Conservation (phyloP, 2,113 vertebrate species). For the Leptocoma aspasia region DNA sequence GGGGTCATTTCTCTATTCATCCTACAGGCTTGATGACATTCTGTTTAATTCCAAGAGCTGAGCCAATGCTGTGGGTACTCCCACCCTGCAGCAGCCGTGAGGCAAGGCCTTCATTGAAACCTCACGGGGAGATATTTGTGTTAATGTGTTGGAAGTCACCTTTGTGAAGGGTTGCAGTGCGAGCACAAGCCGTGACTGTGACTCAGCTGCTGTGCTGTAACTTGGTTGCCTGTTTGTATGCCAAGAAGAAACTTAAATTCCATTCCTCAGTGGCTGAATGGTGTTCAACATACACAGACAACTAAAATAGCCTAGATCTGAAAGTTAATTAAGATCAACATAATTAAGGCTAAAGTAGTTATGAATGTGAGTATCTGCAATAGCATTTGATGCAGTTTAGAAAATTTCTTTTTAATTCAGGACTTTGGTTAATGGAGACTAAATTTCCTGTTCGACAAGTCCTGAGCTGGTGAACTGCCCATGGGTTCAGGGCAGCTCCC, state of each 20-base stretch:
- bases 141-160: accelerated
- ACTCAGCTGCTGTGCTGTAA: neutral
- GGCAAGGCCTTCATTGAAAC: neutral
- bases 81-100: accelerated
- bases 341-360: neutral
- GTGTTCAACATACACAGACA: neutral
- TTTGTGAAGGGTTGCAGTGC: neutral
- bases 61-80: neutral
- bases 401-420: neutral
- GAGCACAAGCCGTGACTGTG: neutral
- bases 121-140: neutral
- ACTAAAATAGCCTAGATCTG: neutral
- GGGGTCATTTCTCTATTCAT: neutral
- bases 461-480: neutral
- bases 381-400: neutral
- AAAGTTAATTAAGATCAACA: neutral
- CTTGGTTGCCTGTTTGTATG: neutral
- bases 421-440: neutral
- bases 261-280: neutral
- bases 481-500: neutral
- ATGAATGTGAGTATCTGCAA: neutral
- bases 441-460: neutral
- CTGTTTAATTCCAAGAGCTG: neutral
- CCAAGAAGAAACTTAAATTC: neutral
- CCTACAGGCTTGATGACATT: neutral